Conservation (phyloP, 2,797 vertebrate species). For the Urosaurus nigricauda region DNA sequence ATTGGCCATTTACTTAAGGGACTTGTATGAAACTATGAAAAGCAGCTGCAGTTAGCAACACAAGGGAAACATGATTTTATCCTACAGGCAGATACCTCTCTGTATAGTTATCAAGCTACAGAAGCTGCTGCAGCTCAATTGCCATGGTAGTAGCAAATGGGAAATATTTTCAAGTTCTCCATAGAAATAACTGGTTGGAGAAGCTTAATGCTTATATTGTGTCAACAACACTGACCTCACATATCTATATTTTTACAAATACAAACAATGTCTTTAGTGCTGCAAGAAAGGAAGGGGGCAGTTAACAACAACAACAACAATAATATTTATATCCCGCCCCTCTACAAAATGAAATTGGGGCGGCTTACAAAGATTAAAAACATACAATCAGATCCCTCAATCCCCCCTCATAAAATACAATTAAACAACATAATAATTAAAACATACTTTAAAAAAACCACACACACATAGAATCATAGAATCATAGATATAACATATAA, state of each 20-base stretch:
- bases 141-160: background rate
- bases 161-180: background rate
- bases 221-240: background rate
- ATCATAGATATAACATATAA: too few relatives aligned
- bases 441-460: too few relatives aligned
- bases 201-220: background rate
- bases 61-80: background rate
- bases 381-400: too few relatives aligned
- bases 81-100: background rate
- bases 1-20: background rate
- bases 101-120: background rate
- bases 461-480: too few relatives aligned
- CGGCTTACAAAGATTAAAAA: too few relatives aligned
- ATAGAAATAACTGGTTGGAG: background rate
- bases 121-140: background rate
- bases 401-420: too few relatives aligned
- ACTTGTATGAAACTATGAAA: background rate
- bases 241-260: background rate
- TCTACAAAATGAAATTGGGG: too few relatives aligned
- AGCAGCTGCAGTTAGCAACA: background rate
- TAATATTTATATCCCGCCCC: too few relatives aligned
- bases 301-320: too few relatives aligned
- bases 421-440: too few relatives aligned
- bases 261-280: background rate
- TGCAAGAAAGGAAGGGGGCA: background rate